Evolutionary conservation across 2,888 invertebrate genomes (phyloP).

Genomic region (Congeria kusceri): DNA sequence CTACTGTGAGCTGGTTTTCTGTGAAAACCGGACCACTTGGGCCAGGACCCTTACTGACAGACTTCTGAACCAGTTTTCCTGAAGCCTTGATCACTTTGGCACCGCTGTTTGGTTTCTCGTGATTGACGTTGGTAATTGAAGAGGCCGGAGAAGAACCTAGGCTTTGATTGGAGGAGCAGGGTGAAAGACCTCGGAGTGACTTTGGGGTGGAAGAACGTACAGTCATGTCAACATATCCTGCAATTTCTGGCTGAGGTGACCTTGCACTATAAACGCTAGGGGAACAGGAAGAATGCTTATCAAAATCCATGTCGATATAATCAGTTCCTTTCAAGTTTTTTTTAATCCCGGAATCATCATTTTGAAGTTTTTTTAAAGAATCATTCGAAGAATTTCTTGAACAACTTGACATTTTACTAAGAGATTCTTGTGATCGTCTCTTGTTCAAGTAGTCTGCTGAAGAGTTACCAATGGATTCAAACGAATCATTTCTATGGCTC

Average conservation of each 20-base stretch:
- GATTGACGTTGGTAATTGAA: background rate
- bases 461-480: conserved; percentile 71
- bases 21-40: background rate
- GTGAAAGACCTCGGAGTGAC: conserved; percentile 57
- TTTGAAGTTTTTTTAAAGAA: conserved; percentile 70
- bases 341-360: conserved; percentile 60
- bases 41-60: conserved; percentile 43
- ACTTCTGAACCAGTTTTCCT: conserved; percentile 65
- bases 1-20: conserved; percentile 54
- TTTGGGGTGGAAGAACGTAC: conserved; percentile 61
- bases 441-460: conserved; percentile 69
- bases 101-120: conserved; percentile 42
- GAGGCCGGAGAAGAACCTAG: conserved; percentile 67
- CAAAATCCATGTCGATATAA: conserved; percentile 76
- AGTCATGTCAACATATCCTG: conserved; percentile 78
- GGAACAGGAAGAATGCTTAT: conserved; percentile 70
- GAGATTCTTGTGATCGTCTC: conserved; percentile 73
- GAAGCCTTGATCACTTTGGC: conserved; percentile 67
- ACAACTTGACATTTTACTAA: conserved; percentile 73
- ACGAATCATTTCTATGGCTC: conserved; percentile 65
- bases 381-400: conserved; percentile 77
- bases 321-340: conserved; percentile 65
- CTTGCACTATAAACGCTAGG: conserved; percentile 55
- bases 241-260: conserved; percentile 40
- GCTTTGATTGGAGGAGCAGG: conserved; percentile 66